Conservation (phyloP, 2,888 invertebrate species). For the Cerceris rybyensis region DNA sequence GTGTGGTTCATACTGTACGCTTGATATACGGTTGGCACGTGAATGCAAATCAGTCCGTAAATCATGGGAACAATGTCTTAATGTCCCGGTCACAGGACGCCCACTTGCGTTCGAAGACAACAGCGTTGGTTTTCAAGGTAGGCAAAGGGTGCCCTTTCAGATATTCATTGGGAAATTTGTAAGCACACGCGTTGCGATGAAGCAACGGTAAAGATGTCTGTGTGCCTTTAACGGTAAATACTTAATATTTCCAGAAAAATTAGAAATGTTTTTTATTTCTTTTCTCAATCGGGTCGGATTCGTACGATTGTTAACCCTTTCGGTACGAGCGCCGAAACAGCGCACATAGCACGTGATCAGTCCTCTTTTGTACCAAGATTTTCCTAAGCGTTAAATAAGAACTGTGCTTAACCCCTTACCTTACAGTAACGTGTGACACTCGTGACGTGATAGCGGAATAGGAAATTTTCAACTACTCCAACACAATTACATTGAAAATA, state of each 20-base stretch:
- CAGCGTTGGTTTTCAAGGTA: conserved; percentile 69
- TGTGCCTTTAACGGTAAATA: conserved; percentile 2
- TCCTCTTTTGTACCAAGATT: too few species aligned
- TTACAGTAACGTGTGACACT: too few species aligned
- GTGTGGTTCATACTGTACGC: conserved; percentile 74
- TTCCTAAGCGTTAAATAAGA: too few species aligned
- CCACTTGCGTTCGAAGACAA: conserved; percentile 80
- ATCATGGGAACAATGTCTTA: conserved; percentile 82
- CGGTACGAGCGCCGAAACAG: too few species aligned
- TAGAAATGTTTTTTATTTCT: background rate
- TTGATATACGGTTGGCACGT: conserved; percentile 81
- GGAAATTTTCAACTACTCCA: too few species aligned
- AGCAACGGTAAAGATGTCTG: conserved; percentile 55
- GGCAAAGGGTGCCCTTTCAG: conserved; percentile 68
- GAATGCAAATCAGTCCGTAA: conserved; percentile 81
- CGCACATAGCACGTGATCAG: too few species aligned
- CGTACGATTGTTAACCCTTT: too few species aligned
- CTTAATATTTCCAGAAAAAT: background rate
- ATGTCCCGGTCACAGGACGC: conserved; percentile 82
- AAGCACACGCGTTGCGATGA: conserved; percentile 67
- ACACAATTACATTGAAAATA: too few species aligned
- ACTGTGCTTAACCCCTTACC: too few species aligned
- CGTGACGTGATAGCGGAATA: too few species aligned
- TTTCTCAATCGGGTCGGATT: too few species aligned
- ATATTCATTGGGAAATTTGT: conserved; percentile 81